These are phyloP conservation scores for Idaea biselata DNA, from an alignment of 2,888 invertebrate genomes.

Conservation along the genomic window DNA sequence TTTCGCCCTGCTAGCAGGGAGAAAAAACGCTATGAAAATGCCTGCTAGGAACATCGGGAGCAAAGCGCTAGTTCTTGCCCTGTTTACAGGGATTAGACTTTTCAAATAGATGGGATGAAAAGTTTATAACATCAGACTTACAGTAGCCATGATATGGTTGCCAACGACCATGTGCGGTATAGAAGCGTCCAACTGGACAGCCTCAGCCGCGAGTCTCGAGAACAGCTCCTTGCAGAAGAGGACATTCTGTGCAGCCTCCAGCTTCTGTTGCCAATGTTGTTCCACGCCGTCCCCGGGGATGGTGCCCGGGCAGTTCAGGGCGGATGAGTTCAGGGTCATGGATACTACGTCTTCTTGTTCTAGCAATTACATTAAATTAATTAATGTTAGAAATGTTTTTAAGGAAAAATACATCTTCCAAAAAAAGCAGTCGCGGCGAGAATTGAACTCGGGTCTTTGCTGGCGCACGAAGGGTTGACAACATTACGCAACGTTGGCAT, in stretches of 20 bases:
- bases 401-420: too few species aligned
- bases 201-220: slow-evolving; percentile 95
- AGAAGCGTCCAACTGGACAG: slow-evolving; percentile 94
- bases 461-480: too few species aligned
- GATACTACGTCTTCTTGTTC: slow-evolving; percentile 95
- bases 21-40: too few species aligned
- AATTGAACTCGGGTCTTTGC: too few species aligned
- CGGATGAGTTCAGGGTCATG: slow-evolving; percentile 89
- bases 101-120: too few species aligned
- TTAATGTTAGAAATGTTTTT: neutral
- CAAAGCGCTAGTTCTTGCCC: too few species aligned
- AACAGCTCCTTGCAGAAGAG: slow-evolving; percentile 98
- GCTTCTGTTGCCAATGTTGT: slow-evolving; percentile 95
- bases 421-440: too few species aligned
- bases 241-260: slow-evolving; percentile 98
- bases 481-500: too few species aligned
- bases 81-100: too few species aligned
- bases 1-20: too few species aligned
- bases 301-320: slow-evolving; percentile 84
- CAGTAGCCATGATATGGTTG: slow-evolving; percentile 97
- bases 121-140: slow-evolving; percentile 50
- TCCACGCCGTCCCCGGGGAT: slow-evolving; percentile 82
- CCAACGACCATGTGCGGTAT: slow-evolving; percentile 98
- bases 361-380: slow-evolving; percentile 45
- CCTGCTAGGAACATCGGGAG: too few species aligned